Evolutionary conservation across 2,888 invertebrate genomes (phyloP).

Genomic region (Lasioglossum lativentre): DNA sequence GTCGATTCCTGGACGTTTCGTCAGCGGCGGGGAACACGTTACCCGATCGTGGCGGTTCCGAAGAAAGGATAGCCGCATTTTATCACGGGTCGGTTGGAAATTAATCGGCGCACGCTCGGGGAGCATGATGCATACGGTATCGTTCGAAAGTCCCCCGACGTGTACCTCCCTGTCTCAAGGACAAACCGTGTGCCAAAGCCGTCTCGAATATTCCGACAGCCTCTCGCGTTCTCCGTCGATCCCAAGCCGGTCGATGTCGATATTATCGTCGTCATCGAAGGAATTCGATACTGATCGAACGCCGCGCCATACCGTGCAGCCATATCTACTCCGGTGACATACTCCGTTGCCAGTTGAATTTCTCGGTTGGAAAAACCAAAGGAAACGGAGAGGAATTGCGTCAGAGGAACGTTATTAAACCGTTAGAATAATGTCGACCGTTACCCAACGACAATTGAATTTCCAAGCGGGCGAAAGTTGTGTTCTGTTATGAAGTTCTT

Average conservation of each 20-base stretch:
- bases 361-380: background rate
- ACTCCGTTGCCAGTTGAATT: background rate
- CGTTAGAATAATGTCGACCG: background rate
- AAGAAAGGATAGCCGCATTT: slow-evolving; percentile 59
- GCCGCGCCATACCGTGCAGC: background rate
- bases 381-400: background rate
- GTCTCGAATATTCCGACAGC: slow-evolving; percentile 63
- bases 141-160: slow-evolving; percentile 70
- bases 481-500: background rate
- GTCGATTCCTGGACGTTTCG: slow-evolving; percentile 38
- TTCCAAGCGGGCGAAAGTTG: background rate
- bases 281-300: slow-evolving; percentile 1
- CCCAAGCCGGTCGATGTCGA: slow-evolving; percentile 31
- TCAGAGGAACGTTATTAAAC: background rate
- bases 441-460: background rate
- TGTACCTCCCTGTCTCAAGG: slow-evolving; percentile 68
- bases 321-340: background rate
- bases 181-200: slow-evolving; percentile 63
- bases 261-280: slow-evolving; percentile 31
- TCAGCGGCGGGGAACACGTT: slow-evolving; percentile 11
- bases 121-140: slow-evolving; percentile 68
- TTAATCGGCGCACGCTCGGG: slow-evolving; percentile 70
- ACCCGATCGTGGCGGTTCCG: background rate
- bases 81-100: slow-evolving; percentile 62
- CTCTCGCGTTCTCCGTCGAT: slow-evolving; percentile 19